These are phyloP conservation scores for Chinchilla lanigera DNA, from an alignment of 2,113 vertebrate genomes.

Conservation along the genomic window DNA sequence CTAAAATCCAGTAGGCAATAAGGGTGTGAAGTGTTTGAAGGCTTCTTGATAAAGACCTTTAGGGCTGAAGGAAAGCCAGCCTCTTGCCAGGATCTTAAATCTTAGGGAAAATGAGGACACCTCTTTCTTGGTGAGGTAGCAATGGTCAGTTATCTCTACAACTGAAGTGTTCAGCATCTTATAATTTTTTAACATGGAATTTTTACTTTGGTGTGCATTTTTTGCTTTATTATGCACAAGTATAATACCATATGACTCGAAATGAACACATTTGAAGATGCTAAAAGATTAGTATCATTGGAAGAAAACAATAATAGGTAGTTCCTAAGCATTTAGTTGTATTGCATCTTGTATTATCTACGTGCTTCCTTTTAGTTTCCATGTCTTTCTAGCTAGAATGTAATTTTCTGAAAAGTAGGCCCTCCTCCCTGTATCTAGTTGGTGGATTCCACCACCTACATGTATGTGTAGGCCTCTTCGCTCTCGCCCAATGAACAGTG, in stretches of 20 bases:
- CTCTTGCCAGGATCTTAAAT: background rate
- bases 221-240: background rate
- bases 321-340: conserved; percentile 16
- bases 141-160: background rate
- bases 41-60: conserved; percentile 59
- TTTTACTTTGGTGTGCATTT: background rate
- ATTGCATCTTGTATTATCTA: conserved; percentile 3
- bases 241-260: conserved; percentile 20
- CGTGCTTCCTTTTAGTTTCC: conserved; percentile 15
- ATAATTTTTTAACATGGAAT: conserved; percentile 27
- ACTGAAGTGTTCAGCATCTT: background rate
- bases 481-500: background rate
- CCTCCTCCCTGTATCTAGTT: background rate
- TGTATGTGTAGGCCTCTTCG: background rate
- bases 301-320: conserved; percentile 9
- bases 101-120: background rate
- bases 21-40: conserved; percentile 66
- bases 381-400: background rate
- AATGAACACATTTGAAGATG: conserved; percentile 23
- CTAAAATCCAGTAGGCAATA: conserved; percentile 39
- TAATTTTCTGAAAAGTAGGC: background rate
- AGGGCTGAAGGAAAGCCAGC: background rate
- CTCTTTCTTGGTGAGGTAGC: background rate
- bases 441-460: background rate
- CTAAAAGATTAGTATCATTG: background rate